Evolutionary conservation across 2,888 invertebrate genomes (phyloP).

Genomic region (Drosophila tanythrix): DNA sequence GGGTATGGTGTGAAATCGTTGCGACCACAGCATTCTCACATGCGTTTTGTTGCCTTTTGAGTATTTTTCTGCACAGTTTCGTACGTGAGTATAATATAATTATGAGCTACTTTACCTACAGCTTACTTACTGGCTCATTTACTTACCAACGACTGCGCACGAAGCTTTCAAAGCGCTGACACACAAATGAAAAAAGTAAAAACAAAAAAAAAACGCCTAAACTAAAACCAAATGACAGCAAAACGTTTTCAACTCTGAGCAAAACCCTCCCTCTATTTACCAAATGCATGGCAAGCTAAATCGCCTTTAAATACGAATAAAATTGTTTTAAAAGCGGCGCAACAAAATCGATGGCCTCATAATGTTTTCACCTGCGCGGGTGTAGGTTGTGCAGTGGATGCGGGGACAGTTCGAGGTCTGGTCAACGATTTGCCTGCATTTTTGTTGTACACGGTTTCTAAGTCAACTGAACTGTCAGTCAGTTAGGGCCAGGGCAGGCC

Average conservation of each 20-base stretch:
- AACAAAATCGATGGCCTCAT: slow-evolving; percentile 81
- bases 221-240: slow-evolving; percentile 40
- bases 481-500: slow-evolving; percentile 62
- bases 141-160: slow-evolving; percentile 37
- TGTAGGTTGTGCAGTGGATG: not conserved
- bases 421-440: slow-evolving; percentile 46
- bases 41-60: slow-evolving; percentile 44
- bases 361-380: slow-evolving; percentile 50
- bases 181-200: slow-evolving; percentile 39
- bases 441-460: slow-evolving; percentile 51
- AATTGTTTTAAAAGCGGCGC: slow-evolving; percentile 55
- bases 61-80: slow-evolving; percentile 70
- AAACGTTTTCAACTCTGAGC: slow-evolving; percentile 38
- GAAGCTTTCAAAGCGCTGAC: slow-evolving; percentile 50
- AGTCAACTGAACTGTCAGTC: slow-evolving; percentile 51
- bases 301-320: slow-evolving; percentile 69
- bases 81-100: slow-evolving; percentile 78
- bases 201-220: slow-evolving; percentile 24
- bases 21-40: slow-evolving; percentile 13
- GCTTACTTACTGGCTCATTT: slow-evolving; percentile 67
- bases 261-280: not conserved
- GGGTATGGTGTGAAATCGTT: slow-evolving; percentile 27
- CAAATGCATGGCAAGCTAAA: slow-evolving; percentile 56
- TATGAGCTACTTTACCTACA: slow-evolving; percentile 73
- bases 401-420: slow-evolving; percentile 62